Evolutionary conservation across 1,140 invertebrate species (phyloP), one percentile per base, ranked within the genome.

Genomic region (Cataglyphis hispanica): DNA sequence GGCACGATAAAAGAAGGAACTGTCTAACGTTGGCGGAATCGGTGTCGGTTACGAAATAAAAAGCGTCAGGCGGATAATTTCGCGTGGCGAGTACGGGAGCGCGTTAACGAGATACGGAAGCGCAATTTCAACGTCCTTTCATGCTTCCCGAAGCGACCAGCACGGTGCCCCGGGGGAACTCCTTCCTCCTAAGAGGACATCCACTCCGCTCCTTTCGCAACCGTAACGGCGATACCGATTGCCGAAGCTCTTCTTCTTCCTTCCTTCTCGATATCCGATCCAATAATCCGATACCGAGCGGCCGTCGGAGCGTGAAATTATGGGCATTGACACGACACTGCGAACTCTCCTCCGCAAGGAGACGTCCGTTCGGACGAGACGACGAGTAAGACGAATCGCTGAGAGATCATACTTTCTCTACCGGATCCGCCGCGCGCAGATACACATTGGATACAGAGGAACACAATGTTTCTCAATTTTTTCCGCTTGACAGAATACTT

Each of bases 251-350:
- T 90, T 91, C 89, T 69, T 80, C 77, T 46, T 83, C 67, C 67
- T 74, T 60, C 80, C 87, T 86, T 66, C 85, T 86, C 87, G 90
- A 93, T 93, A 92, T 92, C 87, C 89, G 91, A 93, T 93, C 93
- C 93, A 94, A 94, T 94, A 94, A 93, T 93, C 91, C 91, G 90
- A 92, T 92, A 90, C 91, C 93, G 89, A 80, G 90, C 91, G 87
- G 90, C 91, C 93, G 92, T 90, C 84, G 91, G 70, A 93, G 91
- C 92, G 92, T 93, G 92, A 94, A 93, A 94, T 93, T 94, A 94
- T 94, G 93, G 91, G 89, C 91, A 91, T 92, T 92, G 91, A 93
- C 89, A 92, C 92, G 89, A 89, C 60, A 86, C 85, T 87, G 84
- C 91, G 89, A 88, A 90, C 89, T 86, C 74, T 90, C 60, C 87